A percentile compares a stretch with the other conserved stretches of the same genome.
phyloP scores from a whole-genome alignment of 2,113 vertebrate genomes.

The Xiphophorus maculatus region DNA sequence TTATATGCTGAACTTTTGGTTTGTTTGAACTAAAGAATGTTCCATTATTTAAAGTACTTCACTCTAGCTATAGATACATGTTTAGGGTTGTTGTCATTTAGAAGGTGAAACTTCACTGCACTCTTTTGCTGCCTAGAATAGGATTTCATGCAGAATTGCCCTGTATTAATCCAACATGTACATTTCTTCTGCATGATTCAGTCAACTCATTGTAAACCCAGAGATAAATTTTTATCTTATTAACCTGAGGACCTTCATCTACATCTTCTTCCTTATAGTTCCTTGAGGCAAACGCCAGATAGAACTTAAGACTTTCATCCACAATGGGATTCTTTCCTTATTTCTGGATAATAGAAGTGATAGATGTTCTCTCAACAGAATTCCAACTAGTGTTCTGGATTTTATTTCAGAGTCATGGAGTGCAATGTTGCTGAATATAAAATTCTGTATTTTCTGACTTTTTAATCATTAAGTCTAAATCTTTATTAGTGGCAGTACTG shows the following conservation, averaged over 20 bases:
- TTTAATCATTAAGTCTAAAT: neutral
- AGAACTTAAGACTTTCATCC: neutral
- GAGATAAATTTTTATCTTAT: neutral
- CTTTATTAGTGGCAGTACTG: slow-evolving; percentile 37
- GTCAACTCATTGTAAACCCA: neutral
- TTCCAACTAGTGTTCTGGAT: neutral
- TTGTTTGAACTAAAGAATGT: too few relatives aligned
- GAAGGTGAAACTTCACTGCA: too few relatives aligned
- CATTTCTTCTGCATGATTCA: neutral
- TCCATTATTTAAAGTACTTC: too few relatives aligned
- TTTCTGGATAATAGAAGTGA: neutral
- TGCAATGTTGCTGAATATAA: neutral
- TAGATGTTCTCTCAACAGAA: neutral
- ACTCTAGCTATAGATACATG: too few relatives aligned
- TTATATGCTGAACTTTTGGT: too few relatives aligned
- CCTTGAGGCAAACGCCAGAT: neutral
- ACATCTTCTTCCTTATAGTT: neutral
- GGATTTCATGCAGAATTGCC: too few relatives aligned
- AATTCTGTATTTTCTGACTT: neutral
- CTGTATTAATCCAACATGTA: too few relatives aligned
- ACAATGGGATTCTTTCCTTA: neutral
- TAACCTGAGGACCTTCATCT: neutral
- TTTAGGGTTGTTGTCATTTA: too few relatives aligned
- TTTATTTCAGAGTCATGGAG: neutral
- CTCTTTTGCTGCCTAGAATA: too few relatives aligned